phyloP scores from a whole-genome alignment of 2,113 vertebrate genomes.

The Crotalus tigris region DNA sequence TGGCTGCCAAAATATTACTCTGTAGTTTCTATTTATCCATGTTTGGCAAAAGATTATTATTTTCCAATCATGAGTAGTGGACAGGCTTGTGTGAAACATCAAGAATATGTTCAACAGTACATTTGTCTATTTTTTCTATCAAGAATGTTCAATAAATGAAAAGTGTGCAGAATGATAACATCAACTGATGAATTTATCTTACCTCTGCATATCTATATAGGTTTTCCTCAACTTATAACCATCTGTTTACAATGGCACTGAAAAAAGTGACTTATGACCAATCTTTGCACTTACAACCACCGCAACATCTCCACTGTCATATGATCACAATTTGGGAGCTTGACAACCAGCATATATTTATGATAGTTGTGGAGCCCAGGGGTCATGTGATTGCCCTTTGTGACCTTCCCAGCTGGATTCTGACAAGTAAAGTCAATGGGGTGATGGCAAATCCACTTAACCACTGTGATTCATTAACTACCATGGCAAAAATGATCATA shows the following conservation, averaged over 20 bases:
- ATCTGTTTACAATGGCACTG: neutral
- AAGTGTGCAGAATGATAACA: neutral
- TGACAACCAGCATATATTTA: neutral
- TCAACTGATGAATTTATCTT: neutral
- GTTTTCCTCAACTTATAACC: neutral
- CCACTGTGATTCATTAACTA: neutral
- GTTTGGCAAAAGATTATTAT: constrained; percentile 22
- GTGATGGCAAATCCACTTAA: neutral
- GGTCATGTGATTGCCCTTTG: neutral
- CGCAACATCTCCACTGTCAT: neutral
- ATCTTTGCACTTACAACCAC: neutral
- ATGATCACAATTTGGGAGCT: neutral
- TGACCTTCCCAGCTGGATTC: neutral
- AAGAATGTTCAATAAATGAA: neutral
- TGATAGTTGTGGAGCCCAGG: neutral
- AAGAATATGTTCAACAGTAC: neutral
- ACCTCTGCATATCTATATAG: neutral
- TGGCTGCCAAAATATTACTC: constrained; percentile 31
- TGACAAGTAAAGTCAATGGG: neutral
- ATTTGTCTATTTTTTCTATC: neutral
- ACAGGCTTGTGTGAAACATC: neutral
- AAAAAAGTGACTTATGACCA: neutral
- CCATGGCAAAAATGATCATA: neutral
- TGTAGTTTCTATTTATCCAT: constrained; percentile 11
- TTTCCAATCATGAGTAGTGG: neutral